These are phyloP conservation scores for Trichechus manatus DNA, from an alignment of 2,113 vertebrate genomes.

Conservation along the genomic window DNA sequence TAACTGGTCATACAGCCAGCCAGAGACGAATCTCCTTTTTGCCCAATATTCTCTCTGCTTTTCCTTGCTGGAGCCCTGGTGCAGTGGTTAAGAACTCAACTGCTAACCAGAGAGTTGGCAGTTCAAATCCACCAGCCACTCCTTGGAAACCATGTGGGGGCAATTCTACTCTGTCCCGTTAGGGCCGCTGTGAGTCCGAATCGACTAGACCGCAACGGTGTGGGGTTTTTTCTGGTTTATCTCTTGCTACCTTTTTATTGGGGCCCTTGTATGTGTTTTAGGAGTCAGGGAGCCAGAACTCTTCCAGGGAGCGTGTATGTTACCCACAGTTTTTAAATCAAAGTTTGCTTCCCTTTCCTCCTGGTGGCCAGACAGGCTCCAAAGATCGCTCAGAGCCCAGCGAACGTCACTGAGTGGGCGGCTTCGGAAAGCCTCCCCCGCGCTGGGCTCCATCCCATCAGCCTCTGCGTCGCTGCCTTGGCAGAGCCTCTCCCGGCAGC, in stretches of 20 bases:
- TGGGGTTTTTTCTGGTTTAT: neutral
- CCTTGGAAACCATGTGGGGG: too few species aligned
- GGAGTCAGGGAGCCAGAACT: neutral
- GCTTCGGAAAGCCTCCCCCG: slow-evolving; percentile 66
- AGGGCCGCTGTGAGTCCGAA: too few species aligned
- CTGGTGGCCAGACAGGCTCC: neutral
- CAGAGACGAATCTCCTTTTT: neutral
- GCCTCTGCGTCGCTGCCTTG: slow-evolving; percentile 61
- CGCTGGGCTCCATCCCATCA: slow-evolving; percentile 77
- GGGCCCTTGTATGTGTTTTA: neutral
- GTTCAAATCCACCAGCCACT: too few species aligned
- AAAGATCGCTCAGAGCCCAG: neutral
- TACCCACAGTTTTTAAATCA: neutral
- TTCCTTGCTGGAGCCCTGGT: neutral
- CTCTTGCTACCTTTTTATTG: neutral
- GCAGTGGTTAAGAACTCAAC: too few species aligned
- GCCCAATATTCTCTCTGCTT: neutral
- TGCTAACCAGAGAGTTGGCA: too few species aligned
- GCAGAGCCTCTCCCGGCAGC: slow-evolving; percentile 71
- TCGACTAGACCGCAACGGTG: too few species aligned
- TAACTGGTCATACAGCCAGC: neutral
- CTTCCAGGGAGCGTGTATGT: neutral
- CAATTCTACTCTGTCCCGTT: too few species aligned
- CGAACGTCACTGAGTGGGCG: neutral
- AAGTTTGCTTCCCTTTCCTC: slow-evolving; percentile 67